Percentiles rank a stretch among this genome's conserved stretches.
These are phyloP conservation scores for Uropsilus gracilis DNA, from an alignment of 2,113 vertebrate species.

Conservation along the genomic window DNA sequence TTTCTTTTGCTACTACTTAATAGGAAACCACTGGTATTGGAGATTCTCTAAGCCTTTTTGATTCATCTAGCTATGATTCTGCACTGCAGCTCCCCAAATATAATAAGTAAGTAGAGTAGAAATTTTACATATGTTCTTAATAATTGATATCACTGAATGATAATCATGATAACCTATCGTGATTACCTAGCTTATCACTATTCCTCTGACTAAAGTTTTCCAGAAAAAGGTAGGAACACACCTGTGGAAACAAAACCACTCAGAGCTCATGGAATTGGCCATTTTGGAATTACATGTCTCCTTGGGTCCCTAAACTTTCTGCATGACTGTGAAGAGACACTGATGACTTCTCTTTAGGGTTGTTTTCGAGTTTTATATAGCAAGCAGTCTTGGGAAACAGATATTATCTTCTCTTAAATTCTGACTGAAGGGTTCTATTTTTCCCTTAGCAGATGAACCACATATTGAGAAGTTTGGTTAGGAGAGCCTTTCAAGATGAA, in stretches of 20 bases:
- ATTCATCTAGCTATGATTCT: background rate
- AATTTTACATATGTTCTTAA: background rate
- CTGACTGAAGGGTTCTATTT: background rate
- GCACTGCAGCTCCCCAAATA: background rate
- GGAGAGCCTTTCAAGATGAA: background rate
- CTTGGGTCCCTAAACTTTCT: background rate
- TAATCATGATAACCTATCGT: too few relatives aligned
- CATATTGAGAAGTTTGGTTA: background rate
- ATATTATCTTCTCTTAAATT: background rate
- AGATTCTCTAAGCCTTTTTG: background rate
- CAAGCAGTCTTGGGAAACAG: background rate
- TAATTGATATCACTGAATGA: too few relatives aligned
- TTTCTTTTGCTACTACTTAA: background rate
- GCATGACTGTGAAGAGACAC: background rate
- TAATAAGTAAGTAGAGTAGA: background rate
- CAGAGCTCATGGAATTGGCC: background rate
- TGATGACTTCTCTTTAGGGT: background rate
- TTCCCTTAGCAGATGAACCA: background rate
- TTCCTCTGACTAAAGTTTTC: background rate
- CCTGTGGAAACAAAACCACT: background rate
- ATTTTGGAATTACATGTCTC: background rate
- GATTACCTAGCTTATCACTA: too few relatives aligned
- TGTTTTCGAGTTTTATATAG: constrained; percentile 1
- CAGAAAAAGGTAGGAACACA: background rate
- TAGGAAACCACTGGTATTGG: background rate